These are phyloP conservation scores for Eulemur mongoz DNA, from an alignment of 2,797 vertebrate species.

Conservation along the genomic window DNA sequence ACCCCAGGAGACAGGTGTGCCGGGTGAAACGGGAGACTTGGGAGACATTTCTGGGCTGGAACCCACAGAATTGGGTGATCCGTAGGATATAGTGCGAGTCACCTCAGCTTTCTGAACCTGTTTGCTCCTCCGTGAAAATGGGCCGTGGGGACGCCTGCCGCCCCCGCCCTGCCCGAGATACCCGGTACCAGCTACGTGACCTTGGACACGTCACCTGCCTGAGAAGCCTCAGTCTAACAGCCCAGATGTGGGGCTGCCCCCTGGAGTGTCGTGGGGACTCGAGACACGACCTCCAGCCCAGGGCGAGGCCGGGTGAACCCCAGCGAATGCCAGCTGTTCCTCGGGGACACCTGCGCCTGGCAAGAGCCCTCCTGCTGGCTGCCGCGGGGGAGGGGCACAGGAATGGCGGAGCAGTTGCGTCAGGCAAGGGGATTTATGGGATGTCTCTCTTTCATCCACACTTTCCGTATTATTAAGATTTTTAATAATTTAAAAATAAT, in stretches of 20 bases:
- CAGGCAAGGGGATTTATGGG: neutral
- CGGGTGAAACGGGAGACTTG: neutral
- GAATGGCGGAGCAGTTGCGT: too few relatives aligned
- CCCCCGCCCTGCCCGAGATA: rapidly evolving
- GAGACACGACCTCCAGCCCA: rapidly evolving
- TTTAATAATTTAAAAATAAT: neutral
- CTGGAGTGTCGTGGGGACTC: neutral
- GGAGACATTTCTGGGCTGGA: neutral
- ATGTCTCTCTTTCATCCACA: neutral
- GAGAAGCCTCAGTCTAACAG: neutral
- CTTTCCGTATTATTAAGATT: neutral
- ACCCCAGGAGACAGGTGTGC: neutral
- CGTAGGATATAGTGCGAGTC: neutral
- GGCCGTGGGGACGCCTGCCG: too few relatives aligned
- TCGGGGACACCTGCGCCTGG: too few relatives aligned
- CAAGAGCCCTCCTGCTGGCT: neutral
- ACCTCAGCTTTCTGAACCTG: neutral
- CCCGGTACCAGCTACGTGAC: neutral
- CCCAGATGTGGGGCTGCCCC: neutral
- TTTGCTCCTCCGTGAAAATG: neutral
- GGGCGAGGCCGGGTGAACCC: neutral
- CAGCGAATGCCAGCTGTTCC: too few relatives aligned
- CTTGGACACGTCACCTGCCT: too few relatives aligned
- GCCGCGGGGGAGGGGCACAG: neutral
- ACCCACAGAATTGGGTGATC: neutral